Percentiles rank a stretch among this genome's conserved stretches.
phyloP scores from a whole-genome alignment of 2,888 invertebrate genomes.

The Torymus texanus region DNA sequence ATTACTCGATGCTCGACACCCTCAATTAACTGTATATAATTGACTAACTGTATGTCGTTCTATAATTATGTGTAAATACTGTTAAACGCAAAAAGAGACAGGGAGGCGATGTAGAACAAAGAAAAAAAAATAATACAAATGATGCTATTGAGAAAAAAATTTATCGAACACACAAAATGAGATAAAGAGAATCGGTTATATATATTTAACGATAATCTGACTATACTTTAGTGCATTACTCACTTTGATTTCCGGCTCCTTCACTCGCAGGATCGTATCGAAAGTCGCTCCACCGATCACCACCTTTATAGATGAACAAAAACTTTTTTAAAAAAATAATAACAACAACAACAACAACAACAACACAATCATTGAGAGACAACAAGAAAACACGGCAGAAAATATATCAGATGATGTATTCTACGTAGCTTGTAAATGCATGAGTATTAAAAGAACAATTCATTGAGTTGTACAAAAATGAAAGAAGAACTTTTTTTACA shows the following conservation, averaged over 20 bases:
- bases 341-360: too few species aligned
- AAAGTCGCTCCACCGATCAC: conserved; percentile 88
- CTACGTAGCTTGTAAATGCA: conserved; percentile 10
- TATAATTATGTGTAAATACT: conserved; percentile 69
- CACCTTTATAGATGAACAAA: conserved; percentile 73
- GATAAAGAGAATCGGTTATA: conserved; percentile 70
- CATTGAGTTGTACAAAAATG: conserved; percentile 30
- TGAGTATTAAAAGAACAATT: conserved; percentile 9
- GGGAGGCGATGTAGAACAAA: background rate
- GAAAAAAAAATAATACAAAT: conserved; percentile 24
- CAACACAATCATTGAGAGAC: background rate
- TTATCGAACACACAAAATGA: conserved; percentile 62
- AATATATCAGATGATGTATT: conserved; percentile 21
- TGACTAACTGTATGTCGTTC: conserved; percentile 62
- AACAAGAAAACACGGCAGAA: conserved; percentile 5
- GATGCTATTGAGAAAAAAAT: too few species aligned
- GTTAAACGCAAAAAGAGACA: conserved; percentile 68
- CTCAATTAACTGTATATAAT: conserved; percentile 67
- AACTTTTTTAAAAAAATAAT: conserved; percentile 19
- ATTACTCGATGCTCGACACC: conserved; percentile 61
- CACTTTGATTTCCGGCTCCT: conserved; percentile 82
- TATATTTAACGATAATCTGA: conserved; percentile 67
- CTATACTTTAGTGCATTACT: conserved; percentile 70
- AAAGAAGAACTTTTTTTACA: conserved; percentile 28
- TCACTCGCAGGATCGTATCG: conserved; percentile 82